These are phyloP conservation scores for Sebastes itinus DNA, from an alignment of 2,797 vertebrate genomes.

Conservation along the genomic window DNA sequence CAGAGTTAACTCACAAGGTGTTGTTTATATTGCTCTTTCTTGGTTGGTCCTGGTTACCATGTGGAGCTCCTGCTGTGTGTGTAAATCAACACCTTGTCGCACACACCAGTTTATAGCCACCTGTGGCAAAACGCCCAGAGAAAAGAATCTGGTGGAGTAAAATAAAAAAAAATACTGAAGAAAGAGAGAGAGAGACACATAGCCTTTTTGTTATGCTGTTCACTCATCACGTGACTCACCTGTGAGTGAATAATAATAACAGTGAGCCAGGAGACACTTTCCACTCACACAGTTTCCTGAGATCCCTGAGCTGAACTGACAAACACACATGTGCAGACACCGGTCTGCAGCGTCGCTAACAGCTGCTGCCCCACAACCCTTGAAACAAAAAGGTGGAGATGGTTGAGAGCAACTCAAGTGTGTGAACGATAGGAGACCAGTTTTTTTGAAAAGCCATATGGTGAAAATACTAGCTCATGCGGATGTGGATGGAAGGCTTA, in stretches of 20 bases:
- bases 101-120: constrained; percentile 38
- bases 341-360: constrained; percentile 32
- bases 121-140: constrained; percentile 45
- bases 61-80: constrained; percentile 55
- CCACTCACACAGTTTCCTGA: constrained; percentile 35
- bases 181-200: neutral
- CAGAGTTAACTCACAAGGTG: constrained; percentile 66
- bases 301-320: constrained; percentile 27
- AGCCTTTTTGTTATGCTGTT: neutral
- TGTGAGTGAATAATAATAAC: constrained; percentile 27
- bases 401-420: neutral
- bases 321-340: constrained; percentile 21
- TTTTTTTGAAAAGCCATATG: neutral
- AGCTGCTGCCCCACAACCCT: constrained; percentile 38
- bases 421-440: neutral
- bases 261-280: constrained; percentile 26
- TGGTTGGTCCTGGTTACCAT: constrained; percentile 48
- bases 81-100: constrained; percentile 63
- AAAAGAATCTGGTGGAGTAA: neutral
- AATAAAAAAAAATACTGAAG: neutral
- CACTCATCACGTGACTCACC: constrained; percentile 10
- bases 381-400: neutral
- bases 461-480: neutral
- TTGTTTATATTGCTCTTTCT: constrained; percentile 56
- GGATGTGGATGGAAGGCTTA: neutral